phyloP scores from a whole-genome alignment of 2,797 vertebrate genomes.

The Oryzias sinensis region DNA sequence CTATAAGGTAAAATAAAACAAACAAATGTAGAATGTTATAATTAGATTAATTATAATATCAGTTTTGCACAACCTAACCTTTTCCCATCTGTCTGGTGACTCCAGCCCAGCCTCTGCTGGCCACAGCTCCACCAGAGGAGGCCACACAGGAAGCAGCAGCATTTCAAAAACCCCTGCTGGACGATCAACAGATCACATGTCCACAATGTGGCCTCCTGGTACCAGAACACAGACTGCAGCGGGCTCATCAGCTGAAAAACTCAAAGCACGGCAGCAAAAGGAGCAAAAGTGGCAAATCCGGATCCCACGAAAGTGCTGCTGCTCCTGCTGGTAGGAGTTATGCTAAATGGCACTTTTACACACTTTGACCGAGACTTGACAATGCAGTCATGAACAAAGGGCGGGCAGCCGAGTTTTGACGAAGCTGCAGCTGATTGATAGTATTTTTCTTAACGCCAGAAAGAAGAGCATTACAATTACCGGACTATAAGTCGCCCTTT shows the following conservation, averaged over 20 bases:
- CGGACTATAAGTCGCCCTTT: too few species aligned
- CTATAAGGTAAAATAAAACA: too few species aligned
- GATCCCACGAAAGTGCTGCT: slow-evolving; percentile 19
- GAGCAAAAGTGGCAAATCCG: slow-evolving; percentile 11
- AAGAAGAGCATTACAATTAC: too few species aligned
- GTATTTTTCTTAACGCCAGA: too few species aligned
- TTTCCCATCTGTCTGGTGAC: not conserved
- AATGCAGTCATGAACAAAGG: not conserved
- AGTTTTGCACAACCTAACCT: not conserved
- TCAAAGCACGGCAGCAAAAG: slow-evolving; percentile 22
- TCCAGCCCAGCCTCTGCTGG: slow-evolving; percentile 52
- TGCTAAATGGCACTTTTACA: not conserved
- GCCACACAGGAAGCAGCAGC: not conserved
- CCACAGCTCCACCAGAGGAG: slow-evolving; percentile 13
- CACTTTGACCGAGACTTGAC: not conserved
- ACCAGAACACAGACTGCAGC: slow-evolving; percentile 1
- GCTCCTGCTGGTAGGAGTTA: slow-evolving; percentile 37
- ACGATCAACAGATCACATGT: slow-evolving; percentile 25
- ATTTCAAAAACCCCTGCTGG: slow-evolving; percentile 1
- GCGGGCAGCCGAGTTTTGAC: too few species aligned
- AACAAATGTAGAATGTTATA: too few species aligned
- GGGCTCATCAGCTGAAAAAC: slow-evolving; percentile 1
- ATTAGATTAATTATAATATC: too few species aligned
- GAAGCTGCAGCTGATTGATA: too few species aligned
- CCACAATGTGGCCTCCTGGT: slow-evolving; percentile 36